Conservation (phyloP, 1,140 invertebrate species). For the Ooceraea biroi region DNA sequence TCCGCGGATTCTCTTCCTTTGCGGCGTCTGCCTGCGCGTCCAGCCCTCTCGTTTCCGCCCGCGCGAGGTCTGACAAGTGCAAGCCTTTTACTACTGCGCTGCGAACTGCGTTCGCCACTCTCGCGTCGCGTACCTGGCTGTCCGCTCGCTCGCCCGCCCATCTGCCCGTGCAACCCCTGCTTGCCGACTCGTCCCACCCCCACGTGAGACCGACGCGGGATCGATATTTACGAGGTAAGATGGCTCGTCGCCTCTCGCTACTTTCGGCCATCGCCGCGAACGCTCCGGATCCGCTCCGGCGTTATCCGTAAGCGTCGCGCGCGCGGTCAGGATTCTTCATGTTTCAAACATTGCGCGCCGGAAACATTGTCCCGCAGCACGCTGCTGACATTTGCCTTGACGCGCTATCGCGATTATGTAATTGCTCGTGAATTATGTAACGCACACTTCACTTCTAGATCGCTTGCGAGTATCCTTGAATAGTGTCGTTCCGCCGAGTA, state of each 20-base stretch:
- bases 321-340: not conserved
- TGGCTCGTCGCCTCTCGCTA: conserved; percentile 39
- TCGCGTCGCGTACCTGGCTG: conserved; percentile 33
- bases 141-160: not conserved
- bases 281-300: not conserved
- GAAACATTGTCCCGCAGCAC: too few species aligned
- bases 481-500: too few species aligned
- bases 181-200: conserved; percentile 42
- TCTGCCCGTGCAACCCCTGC: conserved; percentile 51
- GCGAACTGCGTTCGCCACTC: not conserved
- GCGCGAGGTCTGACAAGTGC: conserved; percentile 59
- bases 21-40: not conserved
- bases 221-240: conserved; percentile 76
- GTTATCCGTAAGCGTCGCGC: not conserved
- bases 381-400: too few species aligned
- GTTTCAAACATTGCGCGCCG: not conserved
- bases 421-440: too few species aligned
- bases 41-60: not conserved
- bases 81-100: conserved; percentile 58
- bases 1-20: not conserved
- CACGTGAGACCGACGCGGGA: conserved; percentile 55
- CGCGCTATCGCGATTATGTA: too few species aligned
- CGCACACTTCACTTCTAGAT: too few species aligned
- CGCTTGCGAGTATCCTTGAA: too few species aligned
- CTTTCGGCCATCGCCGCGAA: conserved; percentile 16